A percentile compares a stretch with the other conserved stretches of the same genome.
Evolutionary conservation across 2,888 invertebrate genomes (phyloP).

Genomic region (Nesidiocoris tenuis): DNA sequence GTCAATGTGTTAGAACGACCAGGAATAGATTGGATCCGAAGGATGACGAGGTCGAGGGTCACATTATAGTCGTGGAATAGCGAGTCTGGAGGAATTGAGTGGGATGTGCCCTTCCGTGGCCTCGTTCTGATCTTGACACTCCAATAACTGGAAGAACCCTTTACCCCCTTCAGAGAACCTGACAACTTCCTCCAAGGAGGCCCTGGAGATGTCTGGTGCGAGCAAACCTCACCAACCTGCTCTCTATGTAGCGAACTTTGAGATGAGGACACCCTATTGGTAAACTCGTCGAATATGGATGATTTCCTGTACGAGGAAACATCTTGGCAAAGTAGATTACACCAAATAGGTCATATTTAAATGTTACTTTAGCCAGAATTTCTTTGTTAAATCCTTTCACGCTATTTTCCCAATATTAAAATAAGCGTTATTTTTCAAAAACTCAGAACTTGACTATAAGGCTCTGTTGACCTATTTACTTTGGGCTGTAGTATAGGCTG

Average conservation of each 20-base stretch:
- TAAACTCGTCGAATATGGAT: neutral
- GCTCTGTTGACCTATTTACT: too few relatives aligned
- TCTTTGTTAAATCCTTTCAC: too few relatives aligned
- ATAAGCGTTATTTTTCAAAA: too few relatives aligned
- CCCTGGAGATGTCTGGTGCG: neutral
- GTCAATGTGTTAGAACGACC: neutral
- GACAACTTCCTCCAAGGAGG: neutral
- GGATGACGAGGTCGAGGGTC: neutral
- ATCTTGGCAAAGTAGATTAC: too few relatives aligned
- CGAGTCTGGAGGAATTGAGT: neutral
- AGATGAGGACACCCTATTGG: neutral
- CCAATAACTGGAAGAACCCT: neutral
- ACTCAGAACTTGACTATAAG: too few relatives aligned
- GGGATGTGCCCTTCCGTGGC: neutral
- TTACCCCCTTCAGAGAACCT: neutral
- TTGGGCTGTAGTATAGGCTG: neutral
- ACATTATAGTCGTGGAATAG: neutral
- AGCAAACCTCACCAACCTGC: neutral
- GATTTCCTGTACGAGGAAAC: neutral
- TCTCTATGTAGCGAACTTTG: neutral
- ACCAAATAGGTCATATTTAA: too few relatives aligned
- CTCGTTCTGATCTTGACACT: neutral
- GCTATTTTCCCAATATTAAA: too few relatives aligned
- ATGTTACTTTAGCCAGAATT: too few relatives aligned
- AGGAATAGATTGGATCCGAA: neutral